A percentile compares a stretch with the other conserved stretches of the same genome.
These are phyloP conservation scores for Butorides virescens DNA, from an alignment of 2,113 vertebrate species.

Conservation along the genomic window DNA sequence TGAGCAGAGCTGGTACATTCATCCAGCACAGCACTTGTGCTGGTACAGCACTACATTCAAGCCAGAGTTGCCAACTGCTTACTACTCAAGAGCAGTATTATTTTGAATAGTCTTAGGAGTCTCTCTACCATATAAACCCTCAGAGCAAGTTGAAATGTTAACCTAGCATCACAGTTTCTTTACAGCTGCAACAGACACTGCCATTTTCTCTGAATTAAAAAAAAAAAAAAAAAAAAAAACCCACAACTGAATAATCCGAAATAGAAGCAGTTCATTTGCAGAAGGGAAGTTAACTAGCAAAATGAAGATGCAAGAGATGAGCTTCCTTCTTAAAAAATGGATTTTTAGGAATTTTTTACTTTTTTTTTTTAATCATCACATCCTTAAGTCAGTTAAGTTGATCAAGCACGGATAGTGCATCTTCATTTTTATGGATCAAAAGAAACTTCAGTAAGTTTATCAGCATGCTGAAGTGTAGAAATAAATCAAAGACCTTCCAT, in stretches of 20 bases:
- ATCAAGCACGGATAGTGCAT: neutral
- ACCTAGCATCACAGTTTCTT: neutral
- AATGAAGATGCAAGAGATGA: neutral
- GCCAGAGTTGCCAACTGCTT: neutral
- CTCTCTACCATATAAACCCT: neutral
- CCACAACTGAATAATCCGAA: neutral
- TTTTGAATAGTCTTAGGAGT: neutral
- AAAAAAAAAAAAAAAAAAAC: no score
- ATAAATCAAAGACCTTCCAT: neutral
- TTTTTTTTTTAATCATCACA: neutral
- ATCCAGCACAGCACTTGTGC: neutral
- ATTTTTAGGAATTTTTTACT: neutral
- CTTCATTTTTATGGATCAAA: neutral
- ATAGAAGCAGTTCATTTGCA: neutral
- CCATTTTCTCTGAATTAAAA: neutral
- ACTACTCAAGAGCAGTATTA: neutral
- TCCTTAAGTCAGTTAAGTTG: neutral
- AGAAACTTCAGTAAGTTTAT: neutral
- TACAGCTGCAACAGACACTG: neutral
- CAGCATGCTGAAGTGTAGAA: neutral
- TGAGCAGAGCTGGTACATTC: neutral
- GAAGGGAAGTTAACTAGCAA: neutral
- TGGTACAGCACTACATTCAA: neutral
- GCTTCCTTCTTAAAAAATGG: neutral
- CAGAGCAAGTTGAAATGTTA: neutral